These are phyloP conservation scores for Ophioninae sp. DNA, from an alignment of 2,888 invertebrate species.

Conservation along the genomic window DNA sequence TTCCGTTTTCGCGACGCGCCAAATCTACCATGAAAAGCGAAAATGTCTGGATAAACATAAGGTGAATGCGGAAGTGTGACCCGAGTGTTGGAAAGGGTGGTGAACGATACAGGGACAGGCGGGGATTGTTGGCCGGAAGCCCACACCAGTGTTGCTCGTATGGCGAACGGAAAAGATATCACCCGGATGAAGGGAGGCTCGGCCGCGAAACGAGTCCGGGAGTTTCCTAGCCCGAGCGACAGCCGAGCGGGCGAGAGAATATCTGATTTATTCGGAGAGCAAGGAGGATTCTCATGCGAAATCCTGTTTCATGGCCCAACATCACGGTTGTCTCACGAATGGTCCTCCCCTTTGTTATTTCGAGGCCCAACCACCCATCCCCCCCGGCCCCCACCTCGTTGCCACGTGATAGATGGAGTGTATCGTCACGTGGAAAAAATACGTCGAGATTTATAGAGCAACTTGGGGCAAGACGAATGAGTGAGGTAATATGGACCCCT, in stretches of 20 bases:
- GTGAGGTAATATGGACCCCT: no score
- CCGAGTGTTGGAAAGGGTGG: not conserved
- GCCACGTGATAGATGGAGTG: not conserved
- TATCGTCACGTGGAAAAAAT: constrained; percentile 12
- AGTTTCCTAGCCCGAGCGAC: constrained; percentile 21
- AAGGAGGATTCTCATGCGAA: constrained; percentile 55
- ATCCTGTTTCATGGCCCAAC: constrained; percentile 30
- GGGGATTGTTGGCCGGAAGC: constrained; percentile 26
- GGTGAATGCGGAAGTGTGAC: not conserved
- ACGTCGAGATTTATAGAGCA: constrained; percentile 8
- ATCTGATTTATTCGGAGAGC: constrained; percentile 66
- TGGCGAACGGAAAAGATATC: constrained; percentile 36
- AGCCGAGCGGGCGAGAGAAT: constrained; percentile 41
- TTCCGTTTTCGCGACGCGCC: not conserved
- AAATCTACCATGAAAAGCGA: constrained; percentile 5
- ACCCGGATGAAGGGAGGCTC: constrained; percentile 37
- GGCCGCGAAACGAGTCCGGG: constrained; percentile 32
- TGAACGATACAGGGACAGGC: not conserved
- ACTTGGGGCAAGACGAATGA: not conserved
- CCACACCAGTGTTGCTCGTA: constrained; percentile 3
- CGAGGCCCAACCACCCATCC: not conserved
- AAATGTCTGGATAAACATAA: constrained; percentile 35
- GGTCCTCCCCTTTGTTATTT: constrained; percentile 1
- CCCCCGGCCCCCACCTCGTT: not conserved
- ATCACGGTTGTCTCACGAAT: constrained; percentile 20